Evolutionary conservation across 2,113 vertebrate species (phyloP), one percentile per base, ranked within the genome.

Genomic region (Alligator mississippiensis): DNA sequence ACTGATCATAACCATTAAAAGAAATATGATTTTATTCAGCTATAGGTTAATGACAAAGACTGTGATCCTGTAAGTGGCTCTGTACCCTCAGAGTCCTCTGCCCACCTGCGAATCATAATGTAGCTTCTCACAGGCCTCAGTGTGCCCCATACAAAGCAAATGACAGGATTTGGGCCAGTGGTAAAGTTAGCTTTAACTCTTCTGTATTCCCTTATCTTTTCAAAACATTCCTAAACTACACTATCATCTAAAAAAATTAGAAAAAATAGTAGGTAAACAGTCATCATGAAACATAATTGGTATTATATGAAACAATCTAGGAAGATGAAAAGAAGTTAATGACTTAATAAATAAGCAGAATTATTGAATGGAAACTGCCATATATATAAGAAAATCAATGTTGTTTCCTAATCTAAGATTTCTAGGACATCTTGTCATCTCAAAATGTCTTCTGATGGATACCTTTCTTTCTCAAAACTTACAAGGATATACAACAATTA

Each of bases 181-280:
- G 47, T 47, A 47, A 47, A 9, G 47, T 47, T 47, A 47, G 9
- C 47, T 47, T 47, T 47, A 47, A 47, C 77, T 93, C 25, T 77
- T 93, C 58, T 80, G 77, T 27, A 87, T 92, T 85, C 54, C 76
- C 90, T 88, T 78, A 89, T 60, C 57, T 94, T 95, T 63, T 55
- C 85, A 82, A 89, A 55, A 15, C 27, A 79, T 89, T 88, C 58
- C 38, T 47, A 47, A 47, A 47, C 47, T 47, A 47, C 47, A 47
- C 8, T 47, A 47, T 34, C 25, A 47, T 75, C 28, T 93, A 87
- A 16, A 15, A 18, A 75, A 94, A 80, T 0, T 0, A 14, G 62
- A 91, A 88, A 5, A 83, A 72, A 58, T 30, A 92, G 59, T 47
- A 47, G 47, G 47, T 47, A 54, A 84, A 16, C 16, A 86, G 87